These are phyloP conservation scores for Sturnira hondurensis DNA, from an alignment of 2,113 vertebrate species.

Conservation along the genomic window DNA sequence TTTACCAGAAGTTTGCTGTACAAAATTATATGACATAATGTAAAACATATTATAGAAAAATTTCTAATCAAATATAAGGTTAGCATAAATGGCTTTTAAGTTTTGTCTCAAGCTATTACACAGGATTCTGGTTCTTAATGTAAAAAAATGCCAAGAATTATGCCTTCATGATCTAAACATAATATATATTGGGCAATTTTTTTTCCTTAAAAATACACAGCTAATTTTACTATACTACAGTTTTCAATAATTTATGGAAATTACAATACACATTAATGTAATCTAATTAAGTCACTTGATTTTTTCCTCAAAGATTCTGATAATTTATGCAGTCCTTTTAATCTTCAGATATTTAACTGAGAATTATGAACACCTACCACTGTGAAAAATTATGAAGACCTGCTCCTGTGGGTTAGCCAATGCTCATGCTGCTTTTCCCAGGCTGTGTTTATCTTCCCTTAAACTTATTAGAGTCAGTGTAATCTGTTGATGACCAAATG, in stretches of 20 bases:
- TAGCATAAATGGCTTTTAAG: neutral
- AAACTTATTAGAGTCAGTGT: neutral
- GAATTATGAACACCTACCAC: neutral
- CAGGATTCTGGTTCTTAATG: neutral
- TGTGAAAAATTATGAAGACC: conserved; percentile 1
- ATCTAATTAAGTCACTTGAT: conserved; percentile 16
- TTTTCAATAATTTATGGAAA: neutral
- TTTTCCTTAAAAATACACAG: neutral
- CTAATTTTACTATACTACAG: neutral
- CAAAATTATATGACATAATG: neutral
- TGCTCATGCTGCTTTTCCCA: neutral
- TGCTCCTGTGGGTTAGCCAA: neutral
- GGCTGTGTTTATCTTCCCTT: neutral
- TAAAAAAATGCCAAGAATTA: neutral
- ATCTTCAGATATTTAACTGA: conserved; percentile 13
- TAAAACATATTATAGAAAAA: neutral
- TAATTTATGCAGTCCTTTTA: neutral
- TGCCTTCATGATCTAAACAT: neutral
- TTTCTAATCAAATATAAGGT: neutral
- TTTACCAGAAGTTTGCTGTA: neutral
- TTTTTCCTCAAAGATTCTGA: neutral
- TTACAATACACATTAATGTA: neutral
- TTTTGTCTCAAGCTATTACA: neutral
- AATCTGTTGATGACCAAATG: conserved; percentile 25
- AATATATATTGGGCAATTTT: neutral